A percentile compares a stretch with the other conserved stretches of the same genome.
These are phyloP conservation scores for Hemiprocne comata DNA, from an alignment of 2,113 vertebrate species.

Conservation along the genomic window DNA sequence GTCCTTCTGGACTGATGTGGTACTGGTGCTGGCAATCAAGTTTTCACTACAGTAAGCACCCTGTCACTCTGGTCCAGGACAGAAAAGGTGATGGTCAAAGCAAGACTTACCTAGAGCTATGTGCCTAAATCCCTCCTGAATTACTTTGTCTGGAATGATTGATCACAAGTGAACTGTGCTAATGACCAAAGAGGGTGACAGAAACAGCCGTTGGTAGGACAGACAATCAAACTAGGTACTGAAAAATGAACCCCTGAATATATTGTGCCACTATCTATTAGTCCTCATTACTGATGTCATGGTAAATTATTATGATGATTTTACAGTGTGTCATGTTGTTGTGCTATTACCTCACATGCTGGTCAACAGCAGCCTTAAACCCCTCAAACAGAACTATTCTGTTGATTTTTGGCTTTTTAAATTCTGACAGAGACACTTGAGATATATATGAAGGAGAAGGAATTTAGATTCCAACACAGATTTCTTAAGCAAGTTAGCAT, in stretches of 20 bases:
- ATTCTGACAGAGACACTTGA: not conserved
- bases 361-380: not conserved
- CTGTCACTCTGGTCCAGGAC: not conserved
- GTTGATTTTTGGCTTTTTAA: not conserved
- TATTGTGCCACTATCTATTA: not conserved
- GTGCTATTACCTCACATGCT: not conserved
- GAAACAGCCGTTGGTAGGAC: not conserved
- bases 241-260: not conserved
- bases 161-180: not conserved
- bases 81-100: not conserved
- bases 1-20: not conserved
- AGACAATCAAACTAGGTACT: not conserved
- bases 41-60: not conserved
- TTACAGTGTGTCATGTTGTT: fast-evolving
- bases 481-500: not conserved
- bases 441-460: not conserved
- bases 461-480: not conserved
- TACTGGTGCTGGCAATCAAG: not conserved
- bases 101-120: not conserved
- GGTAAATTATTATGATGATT: not conserved
- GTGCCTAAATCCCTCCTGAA: not conserved
- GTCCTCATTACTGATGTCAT: fast-evolving
- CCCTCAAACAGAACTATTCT: not conserved
- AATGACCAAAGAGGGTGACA: not conserved
- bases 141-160: not conserved